These are phyloP conservation scores for Phalacrocorax carbo DNA, from an alignment of 2,113 vertebrate genomes.

Conservation along the genomic window DNA sequence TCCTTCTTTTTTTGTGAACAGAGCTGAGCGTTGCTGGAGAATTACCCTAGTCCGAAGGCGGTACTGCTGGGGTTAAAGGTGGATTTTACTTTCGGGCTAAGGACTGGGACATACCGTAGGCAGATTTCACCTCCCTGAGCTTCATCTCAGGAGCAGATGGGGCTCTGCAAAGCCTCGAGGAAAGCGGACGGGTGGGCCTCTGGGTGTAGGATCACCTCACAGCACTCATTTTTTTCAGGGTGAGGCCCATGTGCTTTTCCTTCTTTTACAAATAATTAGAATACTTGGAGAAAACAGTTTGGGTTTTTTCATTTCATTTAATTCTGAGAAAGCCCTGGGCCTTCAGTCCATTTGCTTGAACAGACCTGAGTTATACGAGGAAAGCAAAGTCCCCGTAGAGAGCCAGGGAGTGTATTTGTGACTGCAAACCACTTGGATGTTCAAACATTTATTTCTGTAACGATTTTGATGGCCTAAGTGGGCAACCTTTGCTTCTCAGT, in stretches of 20 bases:
- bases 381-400: not conserved
- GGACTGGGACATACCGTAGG: accelerated
- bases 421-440: not conserved
- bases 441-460: not conserved
- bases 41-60: accelerated
- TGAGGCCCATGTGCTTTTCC: not conserved
- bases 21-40: not conserved
- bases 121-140: not conserved
- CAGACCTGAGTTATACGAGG: not conserved
- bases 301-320: not conserved
- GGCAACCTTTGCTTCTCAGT: not conserved
- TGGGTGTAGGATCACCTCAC: not conserved
- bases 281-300: not conserved
- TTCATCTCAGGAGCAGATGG: not conserved
- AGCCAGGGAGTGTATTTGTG: not conserved
- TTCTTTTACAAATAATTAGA: not conserved
- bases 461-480: not conserved
- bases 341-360: not conserved
- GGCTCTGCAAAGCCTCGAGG: not conserved
- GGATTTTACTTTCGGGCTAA: not conserved
- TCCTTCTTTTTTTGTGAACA: accelerated
- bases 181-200: not conserved
- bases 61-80: not conserved
- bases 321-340: not conserved
- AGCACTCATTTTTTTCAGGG: not conserved